Percentiles rank a stretch among this genome's conserved stretches.
phyloP scores from a whole-genome alignment of 2,113 vertebrate genomes.

The Lutjanus erythropterus region DNA sequence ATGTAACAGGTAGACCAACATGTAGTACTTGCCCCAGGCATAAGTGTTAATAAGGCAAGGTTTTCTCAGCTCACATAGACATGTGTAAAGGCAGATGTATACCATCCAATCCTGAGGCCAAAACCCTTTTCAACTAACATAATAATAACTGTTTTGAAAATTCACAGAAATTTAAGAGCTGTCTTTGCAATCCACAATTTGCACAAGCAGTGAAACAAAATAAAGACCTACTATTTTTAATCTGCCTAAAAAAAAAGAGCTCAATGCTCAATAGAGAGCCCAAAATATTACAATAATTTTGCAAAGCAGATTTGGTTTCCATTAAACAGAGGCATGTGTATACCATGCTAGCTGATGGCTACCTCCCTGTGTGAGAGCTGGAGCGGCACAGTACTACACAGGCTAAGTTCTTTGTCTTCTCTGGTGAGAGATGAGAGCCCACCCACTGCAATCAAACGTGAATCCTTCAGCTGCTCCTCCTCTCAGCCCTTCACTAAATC shows the following conservation, averaged over 20 bases:
- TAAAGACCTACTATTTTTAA: neutral
- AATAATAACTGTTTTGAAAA: slow-evolving; percentile 5
- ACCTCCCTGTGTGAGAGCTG: slow-evolving; percentile 52
- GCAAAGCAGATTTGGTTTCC: slow-evolving; percentile 42
- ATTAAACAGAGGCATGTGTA: slow-evolving; percentile 16
- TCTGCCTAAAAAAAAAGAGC: neutral
- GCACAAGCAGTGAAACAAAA: neutral
- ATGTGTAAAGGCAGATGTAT: neutral
- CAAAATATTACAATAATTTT: slow-evolving; percentile 12
- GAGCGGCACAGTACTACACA: slow-evolving; percentile 50
- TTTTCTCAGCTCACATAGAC: neutral
- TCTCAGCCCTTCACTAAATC: slow-evolving; percentile 70
- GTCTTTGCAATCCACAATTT: neutral
- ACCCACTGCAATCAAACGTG: slow-evolving; percentile 77
- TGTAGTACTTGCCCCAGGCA: neutral
- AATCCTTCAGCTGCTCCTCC: slow-evolving; percentile 76
- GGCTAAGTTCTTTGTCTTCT: slow-evolving; percentile 78
- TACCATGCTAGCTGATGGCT: slow-evolving; percentile 34
- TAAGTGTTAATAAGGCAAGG: neutral
- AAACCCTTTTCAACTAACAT: slow-evolving; percentile 18
- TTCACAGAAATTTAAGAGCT: neutral
- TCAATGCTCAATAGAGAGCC: slow-evolving; percentile 1
- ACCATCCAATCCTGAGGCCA: neutral
- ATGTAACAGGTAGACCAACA: neutral
- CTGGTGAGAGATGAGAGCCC: slow-evolving; percentile 76